Percentiles rank a stretch among this genome's conserved stretches.
Evolutionary conservation across 30 jellyfish, hydroid and myxozoan species (phyloP).

Genomic region (Hydractinia symbiolongicarpus): DNA sequence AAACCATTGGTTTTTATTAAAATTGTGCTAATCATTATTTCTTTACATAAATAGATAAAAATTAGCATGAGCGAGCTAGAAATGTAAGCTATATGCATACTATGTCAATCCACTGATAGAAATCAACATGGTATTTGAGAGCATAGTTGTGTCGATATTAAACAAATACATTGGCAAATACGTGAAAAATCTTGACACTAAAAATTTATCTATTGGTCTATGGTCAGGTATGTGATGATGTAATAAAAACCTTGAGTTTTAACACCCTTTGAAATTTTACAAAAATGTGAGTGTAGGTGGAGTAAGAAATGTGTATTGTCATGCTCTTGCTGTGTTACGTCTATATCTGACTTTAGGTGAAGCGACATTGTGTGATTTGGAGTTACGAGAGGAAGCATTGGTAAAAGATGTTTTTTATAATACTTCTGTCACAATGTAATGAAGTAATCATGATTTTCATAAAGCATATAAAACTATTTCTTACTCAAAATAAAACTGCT

Average conservation of each 20-base stretch:
- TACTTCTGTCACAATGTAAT: too few relatives aligned
- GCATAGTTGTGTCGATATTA: slow-evolving; percentile 20
- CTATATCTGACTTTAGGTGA: slow-evolving; percentile 7
- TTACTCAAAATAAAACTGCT: too few relatives aligned
- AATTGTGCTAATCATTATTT: too few relatives aligned
- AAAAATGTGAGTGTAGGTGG: not conserved
- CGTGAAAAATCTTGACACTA: slow-evolving; percentile 21
- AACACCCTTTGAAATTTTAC: not conserved
- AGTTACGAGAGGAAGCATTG: slow-evolving; percentile 30
- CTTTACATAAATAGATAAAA: too few relatives aligned
- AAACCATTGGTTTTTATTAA: too few relatives aligned
- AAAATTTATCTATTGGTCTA: slow-evolving; percentile 32
- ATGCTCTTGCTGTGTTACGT: not conserved
- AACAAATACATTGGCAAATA: slow-evolving; percentile 36
- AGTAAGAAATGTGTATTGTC: too few relatives aligned
- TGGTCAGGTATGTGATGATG: slow-evolving; percentile 26
- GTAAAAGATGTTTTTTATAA: not conserved
- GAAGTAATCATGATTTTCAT: too few relatives aligned
- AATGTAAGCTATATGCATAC: too few relatives aligned
- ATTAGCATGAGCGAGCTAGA: too few relatives aligned
- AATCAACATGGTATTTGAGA: slow-evolving; percentile 27
- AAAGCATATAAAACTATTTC: too few relatives aligned
- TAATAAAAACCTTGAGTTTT: not conserved
- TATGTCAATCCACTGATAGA: too few relatives aligned
- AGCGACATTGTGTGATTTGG: slow-evolving; percentile 27